These are phyloP conservation scores for Gila robusta DNA, from an alignment of 2,797 vertebrate species.

Conservation along the genomic window DNA sequence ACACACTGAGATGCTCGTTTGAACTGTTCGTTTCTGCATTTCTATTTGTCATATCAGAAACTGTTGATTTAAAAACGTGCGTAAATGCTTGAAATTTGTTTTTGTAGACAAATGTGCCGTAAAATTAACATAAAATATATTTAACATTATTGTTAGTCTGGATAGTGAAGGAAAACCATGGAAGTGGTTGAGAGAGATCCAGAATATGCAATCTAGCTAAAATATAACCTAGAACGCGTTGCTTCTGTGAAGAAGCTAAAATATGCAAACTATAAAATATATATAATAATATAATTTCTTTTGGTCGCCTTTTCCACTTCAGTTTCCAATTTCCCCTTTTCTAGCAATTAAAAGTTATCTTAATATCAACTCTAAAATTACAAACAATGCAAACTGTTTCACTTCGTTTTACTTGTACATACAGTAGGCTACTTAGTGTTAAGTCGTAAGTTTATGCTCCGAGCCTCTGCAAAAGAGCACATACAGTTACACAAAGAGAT, in stretches of 20 bases:
- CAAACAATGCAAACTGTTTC: neutral
- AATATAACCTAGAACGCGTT: neutral
- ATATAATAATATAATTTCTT: neutral
- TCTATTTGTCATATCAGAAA: neutral
- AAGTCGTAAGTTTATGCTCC: neutral
- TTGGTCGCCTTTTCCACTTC: neutral
- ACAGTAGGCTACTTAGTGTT: neutral
- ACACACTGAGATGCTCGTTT: neutral
- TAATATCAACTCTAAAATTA: neutral
- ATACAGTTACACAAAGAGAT: neutral
- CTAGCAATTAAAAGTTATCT: neutral
- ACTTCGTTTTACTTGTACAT: neutral
- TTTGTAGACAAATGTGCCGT: neutral
- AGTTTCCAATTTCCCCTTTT: neutral
- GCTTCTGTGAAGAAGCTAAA: neutral
- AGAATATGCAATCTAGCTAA: neutral
- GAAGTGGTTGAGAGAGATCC: neutral
- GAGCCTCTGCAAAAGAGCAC: neutral
- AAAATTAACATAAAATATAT: neutral
- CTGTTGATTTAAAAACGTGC: neutral
- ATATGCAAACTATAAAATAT: neutral
- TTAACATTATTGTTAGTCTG: neutral
- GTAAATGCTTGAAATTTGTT: neutral
- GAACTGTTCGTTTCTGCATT: neutral
- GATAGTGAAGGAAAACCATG: neutral